Evolutionary conservation across 1,140 invertebrate species (phyloP).

Genomic region (Saxidomus purpurata): DNA sequence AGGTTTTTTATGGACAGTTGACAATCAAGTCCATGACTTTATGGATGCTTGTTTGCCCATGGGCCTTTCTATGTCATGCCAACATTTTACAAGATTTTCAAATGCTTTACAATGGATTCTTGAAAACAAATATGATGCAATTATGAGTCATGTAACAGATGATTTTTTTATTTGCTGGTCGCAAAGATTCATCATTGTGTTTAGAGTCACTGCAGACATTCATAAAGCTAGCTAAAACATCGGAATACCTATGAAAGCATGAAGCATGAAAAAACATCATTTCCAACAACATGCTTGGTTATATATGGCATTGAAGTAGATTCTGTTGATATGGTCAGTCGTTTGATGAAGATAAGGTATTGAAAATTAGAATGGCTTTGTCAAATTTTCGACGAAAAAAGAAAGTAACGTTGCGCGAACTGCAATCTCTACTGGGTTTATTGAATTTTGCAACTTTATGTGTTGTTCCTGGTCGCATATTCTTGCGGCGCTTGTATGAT

Average conservation of each 20-base stretch:
- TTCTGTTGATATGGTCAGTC: neutral
- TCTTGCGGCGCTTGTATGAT: slow-evolving; percentile 44
- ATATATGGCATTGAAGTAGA: slow-evolving; percentile 29
- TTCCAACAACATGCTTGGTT: neutral
- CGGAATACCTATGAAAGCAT: slow-evolving; percentile 24
- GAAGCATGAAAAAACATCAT: slow-evolving; percentile 1
- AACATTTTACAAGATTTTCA: neutral
- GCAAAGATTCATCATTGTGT: neutral
- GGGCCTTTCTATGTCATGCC: too few relatives aligned
- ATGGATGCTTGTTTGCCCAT: too few relatives aligned
- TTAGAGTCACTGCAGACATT: neutral
- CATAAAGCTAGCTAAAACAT: neutral
- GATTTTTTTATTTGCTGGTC: slow-evolving; percentile 15
- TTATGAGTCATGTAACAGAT: slow-evolving; percentile 26
- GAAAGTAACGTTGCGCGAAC: neutral
- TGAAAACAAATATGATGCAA: neutral
- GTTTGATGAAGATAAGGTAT: neutral
- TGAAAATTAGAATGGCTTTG: neutral
- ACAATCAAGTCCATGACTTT: too few relatives aligned
- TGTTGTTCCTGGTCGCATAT: slow-evolving; percentile 32
- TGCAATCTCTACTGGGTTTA: slow-evolving; percentile 58
- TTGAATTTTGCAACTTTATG: slow-evolving; percentile 29
- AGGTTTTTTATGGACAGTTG: too few relatives aligned
- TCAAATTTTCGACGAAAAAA: neutral
- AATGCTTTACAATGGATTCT: slow-evolving; percentile 25